Evolutionary conservation across 2,797 vertebrate species (phyloP).

Genomic region (Psittacula derbiana): DNA sequence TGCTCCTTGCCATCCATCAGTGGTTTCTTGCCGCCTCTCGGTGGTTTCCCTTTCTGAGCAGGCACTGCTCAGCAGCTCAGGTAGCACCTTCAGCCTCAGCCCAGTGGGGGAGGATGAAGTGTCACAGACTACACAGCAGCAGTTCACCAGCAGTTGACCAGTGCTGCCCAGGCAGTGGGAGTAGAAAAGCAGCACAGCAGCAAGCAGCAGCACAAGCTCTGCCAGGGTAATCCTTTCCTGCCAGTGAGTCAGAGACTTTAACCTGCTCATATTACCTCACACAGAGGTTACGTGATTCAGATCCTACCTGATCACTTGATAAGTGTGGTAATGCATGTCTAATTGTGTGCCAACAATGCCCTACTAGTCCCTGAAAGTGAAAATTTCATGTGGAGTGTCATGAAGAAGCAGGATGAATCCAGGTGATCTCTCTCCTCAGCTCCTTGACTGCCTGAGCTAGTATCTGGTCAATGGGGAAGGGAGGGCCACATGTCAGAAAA

Average conservation of each 20-base stretch:
- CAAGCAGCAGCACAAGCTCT: background rate
- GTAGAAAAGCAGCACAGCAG: background rate
- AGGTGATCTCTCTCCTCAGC: background rate
- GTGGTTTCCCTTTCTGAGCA: background rate
- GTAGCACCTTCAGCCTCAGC: background rate
- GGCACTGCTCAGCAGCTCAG: background rate
- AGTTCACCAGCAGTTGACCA: background rate
- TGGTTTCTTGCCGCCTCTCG: background rate
- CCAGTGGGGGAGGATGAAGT: background rate
- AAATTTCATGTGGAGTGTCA: background rate
- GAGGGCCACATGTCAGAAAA: background rate
- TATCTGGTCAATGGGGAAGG: background rate
- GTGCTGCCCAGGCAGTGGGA: background rate
- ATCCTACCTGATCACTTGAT: background rate
- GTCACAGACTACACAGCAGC: background rate
- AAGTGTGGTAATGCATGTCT: background rate
- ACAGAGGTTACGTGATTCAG: background rate
- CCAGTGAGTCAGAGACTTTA: background rate
- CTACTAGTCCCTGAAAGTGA: background rate
- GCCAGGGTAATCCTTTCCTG: background rate
- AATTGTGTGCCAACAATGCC: background rate
- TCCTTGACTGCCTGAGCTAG: background rate
- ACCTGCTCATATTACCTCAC: background rate
- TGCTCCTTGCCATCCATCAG: background rate
- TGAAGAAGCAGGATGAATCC: background rate